These are phyloP conservation scores for Onychostruthus taczanowskii DNA, from an alignment of 2,113 vertebrate genomes.

Conservation along the genomic window DNA sequence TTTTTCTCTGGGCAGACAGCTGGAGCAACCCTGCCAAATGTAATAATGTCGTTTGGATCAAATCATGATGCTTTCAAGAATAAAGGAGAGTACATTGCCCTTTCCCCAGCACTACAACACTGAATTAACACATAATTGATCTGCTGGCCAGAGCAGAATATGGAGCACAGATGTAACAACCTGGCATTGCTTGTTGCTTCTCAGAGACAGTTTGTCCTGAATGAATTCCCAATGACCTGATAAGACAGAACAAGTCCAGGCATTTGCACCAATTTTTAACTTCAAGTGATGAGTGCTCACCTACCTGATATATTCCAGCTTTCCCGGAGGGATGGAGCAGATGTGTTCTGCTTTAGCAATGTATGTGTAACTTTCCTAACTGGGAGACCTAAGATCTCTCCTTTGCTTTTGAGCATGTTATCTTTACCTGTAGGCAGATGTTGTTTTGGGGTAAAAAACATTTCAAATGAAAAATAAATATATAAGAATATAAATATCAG, in stretches of 20 bases:
- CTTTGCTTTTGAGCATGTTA: neutral
- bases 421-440: neutral
- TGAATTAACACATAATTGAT: neutral
- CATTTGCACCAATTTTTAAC: neutral
- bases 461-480: neutral
- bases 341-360: neutral
- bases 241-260: neutral
- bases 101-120: neutral
- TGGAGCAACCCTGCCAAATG: neutral
- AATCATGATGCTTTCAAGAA: neutral
- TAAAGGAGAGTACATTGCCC: neutral
- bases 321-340: neutral
- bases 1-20: neutral
- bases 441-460: neutral
- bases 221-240: neutral
- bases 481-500: neutral
- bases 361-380: neutral
- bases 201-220: neutral
- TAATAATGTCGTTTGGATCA: neutral
- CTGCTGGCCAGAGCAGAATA: neutral
- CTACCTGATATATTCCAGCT: neutral
- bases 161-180: neutral
- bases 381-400: neutral
- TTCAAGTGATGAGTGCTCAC: neutral
- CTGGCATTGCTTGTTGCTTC: neutral